Evolutionary conservation across 1,140 invertebrate genomes (phyloP), one percentile per base, ranked within the genome.

Genomic region (Aphaenogaster rudis): DNA sequence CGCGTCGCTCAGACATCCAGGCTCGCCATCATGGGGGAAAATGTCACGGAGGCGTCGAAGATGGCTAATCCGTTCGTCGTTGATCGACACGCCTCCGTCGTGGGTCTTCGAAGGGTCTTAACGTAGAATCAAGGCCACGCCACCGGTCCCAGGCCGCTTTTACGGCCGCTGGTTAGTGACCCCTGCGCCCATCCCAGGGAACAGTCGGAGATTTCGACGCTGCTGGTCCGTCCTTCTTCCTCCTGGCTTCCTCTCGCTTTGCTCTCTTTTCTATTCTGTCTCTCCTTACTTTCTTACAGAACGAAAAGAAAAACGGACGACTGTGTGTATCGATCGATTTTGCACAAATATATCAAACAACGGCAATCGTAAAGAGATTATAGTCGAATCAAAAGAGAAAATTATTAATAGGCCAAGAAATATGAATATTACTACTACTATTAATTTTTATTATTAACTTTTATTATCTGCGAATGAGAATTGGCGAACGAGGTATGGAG

Each of bases 71-170:
- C 45, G 21, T 28, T 76, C 54, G 28, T 6, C 8, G 36, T 74
- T 77, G 88, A 90, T 88, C 81, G 54, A 86, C 57, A 45, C 50
- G 33, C 54, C 48, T 57, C 54, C 15, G 21, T 36, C 57, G 48
- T 45, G 33, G 17, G n/a, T 45, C 50, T 80, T 71, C 48, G 77
- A 90, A 87, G 86, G 90, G 69, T 88, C 78, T 88, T 87, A 89
- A 92, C 87, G 88, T 66, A 87, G 80, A 91, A 89, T 92, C 92
- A 93, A 93, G 92, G 92, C 66, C 92, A 77, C 54, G 77, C 77
- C 72, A 86, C 87, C 92, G 81, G 88, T 89, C 63, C 76, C 76
- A 79, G 81, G 85, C 87, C 76, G 74, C 67, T 89, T 91, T 88
- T 89, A 88, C 86, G 71, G 54, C 82, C 71, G 63, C 76, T 89